Conservation (phyloP, 1,140 invertebrate genomes). For the Spodoptera frugiperda region DNA sequence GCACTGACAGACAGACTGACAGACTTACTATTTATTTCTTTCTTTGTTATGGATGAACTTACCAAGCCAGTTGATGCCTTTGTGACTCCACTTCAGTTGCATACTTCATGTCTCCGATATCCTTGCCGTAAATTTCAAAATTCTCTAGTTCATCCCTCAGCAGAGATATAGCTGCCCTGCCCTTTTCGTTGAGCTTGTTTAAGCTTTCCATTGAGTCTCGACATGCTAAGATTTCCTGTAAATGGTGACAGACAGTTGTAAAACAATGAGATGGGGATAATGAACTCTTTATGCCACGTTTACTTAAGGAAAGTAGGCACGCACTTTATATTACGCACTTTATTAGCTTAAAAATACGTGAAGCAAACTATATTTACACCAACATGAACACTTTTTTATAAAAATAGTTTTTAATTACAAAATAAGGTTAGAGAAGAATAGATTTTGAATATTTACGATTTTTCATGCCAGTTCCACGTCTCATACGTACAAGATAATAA, state of each 20-base stretch:
- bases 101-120: conserved; percentile 88
- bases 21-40: too few species aligned
- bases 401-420: neutral
- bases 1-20: too few species aligned
- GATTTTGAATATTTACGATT: neutral
- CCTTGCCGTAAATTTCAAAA: conserved; percentile 89
- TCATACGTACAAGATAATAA: neutral
- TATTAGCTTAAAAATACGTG: too few species aligned
- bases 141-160: conserved; percentile 90
- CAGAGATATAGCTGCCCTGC: conserved; percentile 88
- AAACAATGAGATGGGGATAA: too few species aligned
- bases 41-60: too few species aligned
- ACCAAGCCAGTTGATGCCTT: conserved; percentile 89
- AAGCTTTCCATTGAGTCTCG: conserved; percentile 89
- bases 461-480: neutral
- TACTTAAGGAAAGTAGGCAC: too few species aligned
- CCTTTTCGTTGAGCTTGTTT: conserved; percentile 90
- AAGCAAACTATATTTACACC: too few species aligned
- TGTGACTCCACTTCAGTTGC: conserved; percentile 89
- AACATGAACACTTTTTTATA: too few species aligned
- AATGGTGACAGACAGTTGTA: conserved; percentile 11
- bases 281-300: too few species aligned
- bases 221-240: conserved; percentile 85
- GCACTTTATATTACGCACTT: too few species aligned
- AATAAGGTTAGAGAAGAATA: neutral